Conservation (phyloP, 2,113 vertebrate genomes). For the Maccullochella peelii region DNA sequence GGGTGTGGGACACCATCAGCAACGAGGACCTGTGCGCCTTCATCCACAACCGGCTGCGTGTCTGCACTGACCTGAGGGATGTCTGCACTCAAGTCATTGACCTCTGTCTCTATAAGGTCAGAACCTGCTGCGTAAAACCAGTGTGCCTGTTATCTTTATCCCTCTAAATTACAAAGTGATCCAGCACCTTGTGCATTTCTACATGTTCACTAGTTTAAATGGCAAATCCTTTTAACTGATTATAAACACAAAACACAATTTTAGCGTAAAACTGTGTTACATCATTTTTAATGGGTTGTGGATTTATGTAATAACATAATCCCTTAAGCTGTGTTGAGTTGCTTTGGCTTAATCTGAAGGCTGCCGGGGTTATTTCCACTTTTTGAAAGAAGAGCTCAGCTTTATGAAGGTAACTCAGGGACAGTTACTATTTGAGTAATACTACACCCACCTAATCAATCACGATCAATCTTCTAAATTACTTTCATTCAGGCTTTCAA, state of each 20-base stretch:
- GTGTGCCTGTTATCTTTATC: background rate
- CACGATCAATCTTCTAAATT: background rate
- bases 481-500: background rate
- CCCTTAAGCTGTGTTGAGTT: conserved; percentile 23
- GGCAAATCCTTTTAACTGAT: conserved; percentile 35
- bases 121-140: conserved; percentile 23
- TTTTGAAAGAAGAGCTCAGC: conserved; percentile 5
- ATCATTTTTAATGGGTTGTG: conserved; percentile 40
- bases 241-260: conserved; percentile 26
- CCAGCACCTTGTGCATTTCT: background rate
- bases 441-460: background rate
- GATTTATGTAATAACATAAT: conserved; percentile 50
- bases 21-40: conserved; percentile 85
- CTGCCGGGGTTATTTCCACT: background rate
- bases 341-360: conserved; percentile 5
- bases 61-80: conserved; percentile 85
- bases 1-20: conserved; percentile 87
- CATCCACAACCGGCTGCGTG: conserved; percentile 83
- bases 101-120: conserved; percentile 89
- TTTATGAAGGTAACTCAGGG: background rate
- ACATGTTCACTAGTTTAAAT: conserved; percentile 4
- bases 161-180: background rate
- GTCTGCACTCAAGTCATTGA: conserved; percentile 87
- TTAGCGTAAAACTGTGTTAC: conserved; percentile 36
- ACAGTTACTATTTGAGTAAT: background rate